These are phyloP conservation scores for Diachasma alloeum DNA, from an alignment of 1,140 invertebrate species.

Conservation along the genomic window DNA sequence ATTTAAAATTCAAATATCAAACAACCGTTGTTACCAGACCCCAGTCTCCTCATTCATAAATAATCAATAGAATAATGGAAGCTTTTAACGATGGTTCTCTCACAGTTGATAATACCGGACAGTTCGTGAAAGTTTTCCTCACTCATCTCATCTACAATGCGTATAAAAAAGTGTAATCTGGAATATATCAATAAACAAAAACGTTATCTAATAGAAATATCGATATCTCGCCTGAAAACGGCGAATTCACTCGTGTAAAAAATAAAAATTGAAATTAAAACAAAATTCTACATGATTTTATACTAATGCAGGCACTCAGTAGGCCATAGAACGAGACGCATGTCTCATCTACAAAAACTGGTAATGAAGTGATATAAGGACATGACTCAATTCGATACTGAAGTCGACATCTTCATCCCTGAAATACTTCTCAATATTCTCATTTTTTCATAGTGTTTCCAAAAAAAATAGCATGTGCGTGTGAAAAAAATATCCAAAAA, in stretches of 20 bases:
- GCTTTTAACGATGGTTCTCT: neutral
- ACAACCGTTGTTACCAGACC: neutral
- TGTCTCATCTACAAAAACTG: too few relatives aligned
- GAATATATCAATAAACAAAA: neutral
- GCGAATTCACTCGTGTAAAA: neutral
- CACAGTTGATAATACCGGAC: neutral
- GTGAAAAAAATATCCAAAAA: too few relatives aligned
- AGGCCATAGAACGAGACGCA: neutral
- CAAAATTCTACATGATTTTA: neutral
- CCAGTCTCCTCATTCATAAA: neutral
- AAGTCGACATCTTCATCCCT: too few relatives aligned
- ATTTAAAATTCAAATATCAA: neutral
- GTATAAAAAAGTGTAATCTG: neutral
- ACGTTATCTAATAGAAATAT: neutral
- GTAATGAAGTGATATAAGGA: neutral
- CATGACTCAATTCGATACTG: too few relatives aligned
- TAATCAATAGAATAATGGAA: neutral
- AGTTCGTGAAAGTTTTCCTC: neutral
- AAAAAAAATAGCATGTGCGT: too few relatives aligned
- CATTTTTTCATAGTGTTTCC: too few relatives aligned
- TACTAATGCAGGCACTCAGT: neutral
- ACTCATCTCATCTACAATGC: neutral
- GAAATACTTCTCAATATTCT: too few relatives aligned
- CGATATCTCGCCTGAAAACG: neutral
- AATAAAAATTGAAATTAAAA: neutral